A percentile compares a stretch with the other conserved stretches of the same genome.
Evolutionary conservation across 2,888 invertebrate species (phyloP).

Genomic region (Cataglyphis cursor): DNA sequence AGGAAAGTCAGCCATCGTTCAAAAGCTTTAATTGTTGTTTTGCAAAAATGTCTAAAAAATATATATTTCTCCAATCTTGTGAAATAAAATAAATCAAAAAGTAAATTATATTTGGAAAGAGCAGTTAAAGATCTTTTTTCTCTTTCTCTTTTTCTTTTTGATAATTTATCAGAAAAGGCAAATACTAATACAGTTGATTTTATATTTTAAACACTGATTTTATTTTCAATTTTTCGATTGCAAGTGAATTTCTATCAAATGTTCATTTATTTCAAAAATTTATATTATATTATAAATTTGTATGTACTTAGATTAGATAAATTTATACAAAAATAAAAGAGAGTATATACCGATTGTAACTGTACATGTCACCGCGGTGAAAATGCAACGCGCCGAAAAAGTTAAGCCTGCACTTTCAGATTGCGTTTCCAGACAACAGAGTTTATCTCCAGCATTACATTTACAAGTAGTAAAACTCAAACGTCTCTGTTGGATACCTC

Average conservation of each 20-base stretch:
- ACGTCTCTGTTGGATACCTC: constrained; percentile 11
- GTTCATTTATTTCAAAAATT: background rate
- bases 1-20: background rate
- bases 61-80: background rate
- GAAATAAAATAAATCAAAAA: background rate
- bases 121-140: background rate
- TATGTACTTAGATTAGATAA: background rate
- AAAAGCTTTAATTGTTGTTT: background rate
- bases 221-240: background rate
- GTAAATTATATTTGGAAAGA: background rate
- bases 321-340: background rate
- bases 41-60: background rate
- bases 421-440: background rate
- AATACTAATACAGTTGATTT: background rate
- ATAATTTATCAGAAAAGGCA: background rate
- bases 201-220: background rate
- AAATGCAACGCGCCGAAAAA: background rate
- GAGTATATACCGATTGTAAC: background rate
- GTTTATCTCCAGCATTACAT: constrained; percentile 23
- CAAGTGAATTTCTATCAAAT: background rate
- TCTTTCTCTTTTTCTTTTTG: background rate
- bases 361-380: background rate
- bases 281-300: too few relatives aligned
- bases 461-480: constrained; percentile 36
- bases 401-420: background rate